Conservation (phyloP, 2,113 vertebrate genomes). For the Oncorhynchus tshawytscha region DNA sequence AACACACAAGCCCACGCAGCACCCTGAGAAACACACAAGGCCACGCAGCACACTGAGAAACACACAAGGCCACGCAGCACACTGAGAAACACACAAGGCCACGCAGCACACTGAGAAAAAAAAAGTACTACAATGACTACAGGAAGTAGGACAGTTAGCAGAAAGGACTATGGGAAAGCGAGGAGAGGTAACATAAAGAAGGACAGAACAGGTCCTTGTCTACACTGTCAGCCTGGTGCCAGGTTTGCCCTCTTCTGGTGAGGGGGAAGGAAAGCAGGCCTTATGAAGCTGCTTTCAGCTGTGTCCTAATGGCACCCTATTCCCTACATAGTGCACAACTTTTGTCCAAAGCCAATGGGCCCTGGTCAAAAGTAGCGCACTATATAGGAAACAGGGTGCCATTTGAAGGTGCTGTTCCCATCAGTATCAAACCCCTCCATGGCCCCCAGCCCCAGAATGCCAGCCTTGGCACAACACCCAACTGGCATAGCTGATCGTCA, state of each 20-base stretch:
- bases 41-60: too few relatives aligned
- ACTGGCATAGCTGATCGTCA: not conserved
- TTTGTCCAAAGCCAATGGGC: too few relatives aligned
- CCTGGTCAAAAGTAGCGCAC: too few relatives aligned
- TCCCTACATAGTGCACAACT: not conserved
- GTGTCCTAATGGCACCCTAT: not conserved
- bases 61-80: too few relatives aligned
- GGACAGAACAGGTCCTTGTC: not conserved
- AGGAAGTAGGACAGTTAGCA: not conserved
- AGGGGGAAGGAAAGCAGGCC: not conserved
- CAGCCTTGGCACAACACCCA: not conserved
- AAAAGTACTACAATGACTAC: too few relatives aligned
- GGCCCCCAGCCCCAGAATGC: not conserved
- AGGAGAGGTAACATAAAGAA: not conserved
- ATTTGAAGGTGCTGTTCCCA: not conserved
- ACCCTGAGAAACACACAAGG: too few relatives aligned
- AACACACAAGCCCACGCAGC: too few relatives aligned
- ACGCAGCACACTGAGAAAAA: too few relatives aligned
- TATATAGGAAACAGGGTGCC: too few relatives aligned
- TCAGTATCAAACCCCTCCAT: not conserved
- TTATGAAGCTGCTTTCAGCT: not conserved
- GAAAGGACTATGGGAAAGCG: not conserved
- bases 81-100: too few relatives aligned
- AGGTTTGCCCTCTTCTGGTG: not conserved
- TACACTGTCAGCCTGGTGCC: not conserved